Evolutionary conservation across 2,113 vertebrate species (phyloP), one percentile per base, ranked within the genome.

Genomic region (Poeciliopsis prolifica): DNA sequence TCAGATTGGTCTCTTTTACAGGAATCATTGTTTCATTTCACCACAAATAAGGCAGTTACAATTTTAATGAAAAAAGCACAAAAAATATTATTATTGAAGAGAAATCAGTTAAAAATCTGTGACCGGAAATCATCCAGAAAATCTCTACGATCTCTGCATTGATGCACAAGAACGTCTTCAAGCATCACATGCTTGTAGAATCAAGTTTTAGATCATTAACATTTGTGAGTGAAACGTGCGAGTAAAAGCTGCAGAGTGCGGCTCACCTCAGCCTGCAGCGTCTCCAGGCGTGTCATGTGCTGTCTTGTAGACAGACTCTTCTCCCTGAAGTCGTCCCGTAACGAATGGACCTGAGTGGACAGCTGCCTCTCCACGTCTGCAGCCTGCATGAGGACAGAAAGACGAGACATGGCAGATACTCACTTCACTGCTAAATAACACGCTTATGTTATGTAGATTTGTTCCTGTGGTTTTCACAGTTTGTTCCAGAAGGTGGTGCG

Each of bases 321-420:
- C 93, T 98, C 97, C 86, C 96, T 95, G 75, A 98, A 99, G 88
- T 99, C 97, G 76, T 98, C 97, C 88, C 94, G 94, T 88, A 99
- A 95, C 15, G 95, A 96, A 72, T 97, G 96, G 82, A 99, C 97
- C 94, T 99, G 97, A 95, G 97, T 94, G 86, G 96, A 98, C 91
- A 99, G 95, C 87, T 97, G 96, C 88, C 94, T 95, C 91, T 99
- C 98, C 86, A 97, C 97, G 88, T 98, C 97, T 0, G 97, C 96
- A 0, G 97, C 97, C 98, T 99, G 91, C 26, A 92, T 78, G 80
- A 28, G 72, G 19, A 74, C 17, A 85, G 1, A 62, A 15, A 77
- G 22, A 72, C 58, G 70, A 5, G 30, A 61, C 26, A 75, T 5
- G 14, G 37, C 19, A 78, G 26, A 61, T 6, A 68, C 13, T 66